phyloP scores from a whole-genome alignment of 1,140 invertebrate genomes.

The Eriocheir sinensis region DNA sequence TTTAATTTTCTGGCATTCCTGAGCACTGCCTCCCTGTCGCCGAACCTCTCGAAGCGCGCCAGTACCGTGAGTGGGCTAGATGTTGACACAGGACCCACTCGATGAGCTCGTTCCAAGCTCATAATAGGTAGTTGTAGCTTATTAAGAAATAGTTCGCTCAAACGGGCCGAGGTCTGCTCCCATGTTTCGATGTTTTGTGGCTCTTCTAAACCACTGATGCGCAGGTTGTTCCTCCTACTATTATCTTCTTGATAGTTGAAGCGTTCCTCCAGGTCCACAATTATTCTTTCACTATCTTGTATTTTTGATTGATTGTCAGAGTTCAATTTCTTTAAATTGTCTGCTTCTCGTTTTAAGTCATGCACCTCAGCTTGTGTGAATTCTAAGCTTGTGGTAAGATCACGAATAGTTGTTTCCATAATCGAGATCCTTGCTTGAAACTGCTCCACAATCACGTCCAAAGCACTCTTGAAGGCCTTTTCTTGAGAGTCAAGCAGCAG shows the following conservation, averaged over 20 bases:
- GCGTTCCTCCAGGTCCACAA: background rate
- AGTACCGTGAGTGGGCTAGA: background rate
- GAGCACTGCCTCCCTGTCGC: background rate
- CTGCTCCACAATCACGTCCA: too few relatives aligned
- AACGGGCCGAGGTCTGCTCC: background rate
- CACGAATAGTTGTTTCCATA: too few relatives aligned
- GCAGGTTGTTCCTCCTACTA: conserved; percentile 35
- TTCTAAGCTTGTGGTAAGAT: too few relatives aligned
- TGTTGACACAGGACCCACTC: background rate
- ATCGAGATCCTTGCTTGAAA: too few relatives aligned
- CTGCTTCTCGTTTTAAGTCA: too few relatives aligned
- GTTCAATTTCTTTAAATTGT: too few relatives aligned
- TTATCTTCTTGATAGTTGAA: conserved; percentile 26
- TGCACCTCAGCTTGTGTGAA: too few relatives aligned
- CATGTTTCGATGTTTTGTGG: background rate
- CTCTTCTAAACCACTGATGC: background rate
- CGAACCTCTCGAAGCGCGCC: conserved; percentile 31
- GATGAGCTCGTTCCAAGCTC: conserved; percentile 38
- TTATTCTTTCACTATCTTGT: too few relatives aligned
- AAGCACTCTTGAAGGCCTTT: too few relatives aligned
- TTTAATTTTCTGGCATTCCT: background rate
- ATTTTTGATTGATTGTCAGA: too few relatives aligned
- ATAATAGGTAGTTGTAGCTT: background rate
- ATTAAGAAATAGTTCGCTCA: background rate
- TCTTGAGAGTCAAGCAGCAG: too few relatives aligned